Conservation (phyloP, 2,888 invertebrate species). For the Nasonia oneida region DNA sequence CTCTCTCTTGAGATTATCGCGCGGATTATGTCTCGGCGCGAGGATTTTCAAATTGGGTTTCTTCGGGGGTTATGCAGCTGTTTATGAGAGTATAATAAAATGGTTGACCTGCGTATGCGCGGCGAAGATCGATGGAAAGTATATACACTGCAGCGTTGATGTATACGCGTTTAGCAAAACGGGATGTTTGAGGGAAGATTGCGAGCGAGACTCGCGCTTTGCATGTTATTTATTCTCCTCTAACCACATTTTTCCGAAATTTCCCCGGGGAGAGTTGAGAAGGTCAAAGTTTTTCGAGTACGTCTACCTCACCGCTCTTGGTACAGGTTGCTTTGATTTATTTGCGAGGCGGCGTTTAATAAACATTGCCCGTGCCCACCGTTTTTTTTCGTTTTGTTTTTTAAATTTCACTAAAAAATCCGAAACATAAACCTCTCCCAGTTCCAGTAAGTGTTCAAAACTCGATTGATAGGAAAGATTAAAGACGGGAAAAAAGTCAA, state of each 20-base stretch:
- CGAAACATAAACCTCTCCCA: neutral
- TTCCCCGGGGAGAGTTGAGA: conserved; percentile 15
- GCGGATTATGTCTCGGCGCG: conserved; percentile 23
- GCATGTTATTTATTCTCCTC: conserved; percentile 32
- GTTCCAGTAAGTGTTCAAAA: neutral
- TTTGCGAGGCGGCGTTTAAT: neutral
- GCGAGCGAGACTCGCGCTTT: neutral
- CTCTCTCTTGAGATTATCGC: conserved; percentile 26
- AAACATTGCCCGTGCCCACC: neutral
- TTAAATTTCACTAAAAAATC: neutral
- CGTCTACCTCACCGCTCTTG: neutral
- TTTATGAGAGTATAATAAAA: neutral
- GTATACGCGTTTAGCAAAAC: neutral
- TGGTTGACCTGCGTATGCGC: neutral
- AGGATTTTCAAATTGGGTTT: conserved; percentile 16
- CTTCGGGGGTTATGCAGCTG: conserved; percentile 2
- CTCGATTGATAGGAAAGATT: neutral
- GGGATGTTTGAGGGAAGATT: neutral
- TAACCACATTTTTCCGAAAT: conserved; percentile 37
- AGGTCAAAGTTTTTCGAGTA: conserved; percentile 19
- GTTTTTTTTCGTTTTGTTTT: too few relatives aligned
- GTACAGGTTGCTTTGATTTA: conserved; percentile 8
- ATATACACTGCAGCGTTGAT: neutral
- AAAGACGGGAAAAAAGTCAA: neutral
- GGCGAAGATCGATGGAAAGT: neutral